phyloP scores from a whole-genome alignment of 1,140 invertebrate species.

The Zophobas morio region DNA sequence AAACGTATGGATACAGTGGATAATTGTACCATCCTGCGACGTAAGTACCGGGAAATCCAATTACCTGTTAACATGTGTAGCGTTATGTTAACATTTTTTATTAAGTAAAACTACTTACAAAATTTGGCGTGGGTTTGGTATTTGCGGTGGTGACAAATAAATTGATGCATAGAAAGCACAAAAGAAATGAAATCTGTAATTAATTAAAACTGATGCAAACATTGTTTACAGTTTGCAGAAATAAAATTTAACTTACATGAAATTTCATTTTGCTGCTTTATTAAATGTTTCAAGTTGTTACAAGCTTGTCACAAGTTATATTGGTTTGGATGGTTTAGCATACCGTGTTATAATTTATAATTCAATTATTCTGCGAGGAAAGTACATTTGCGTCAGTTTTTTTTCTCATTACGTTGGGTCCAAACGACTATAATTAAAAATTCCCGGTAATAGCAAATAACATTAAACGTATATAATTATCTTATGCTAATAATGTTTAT shows the following conservation, averaged over 20 bases:
- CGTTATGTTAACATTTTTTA: not conserved
- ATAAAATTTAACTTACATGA: constrained; percentile 23
- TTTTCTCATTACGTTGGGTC: too few species aligned
- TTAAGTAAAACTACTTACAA: not conserved
- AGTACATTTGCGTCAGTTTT: constrained; percentile 16
- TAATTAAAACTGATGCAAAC: constrained; percentile 4
- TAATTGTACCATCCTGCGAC: constrained; percentile 9
- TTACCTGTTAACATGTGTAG: not conserved
- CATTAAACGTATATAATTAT: not conserved
- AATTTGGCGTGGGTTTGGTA: constrained; percentile 24
- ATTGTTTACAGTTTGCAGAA: not conserved
- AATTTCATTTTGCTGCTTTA: constrained; percentile 24
- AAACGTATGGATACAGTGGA: not conserved
- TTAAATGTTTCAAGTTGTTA: constrained; percentile 12
- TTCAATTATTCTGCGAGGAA: constrained; percentile 9
- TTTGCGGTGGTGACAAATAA: not conserved
- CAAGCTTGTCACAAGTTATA: constrained; percentile 20
- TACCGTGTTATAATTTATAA: constrained; percentile 23
- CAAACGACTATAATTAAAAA: too few species aligned
- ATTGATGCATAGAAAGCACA: not conserved
- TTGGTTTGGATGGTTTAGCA: constrained; percentile 1
- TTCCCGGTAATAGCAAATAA: too few species aligned
- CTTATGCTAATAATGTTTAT: too few species aligned
- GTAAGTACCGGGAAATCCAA: constrained; percentile 7
- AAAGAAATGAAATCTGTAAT: constrained; percentile 21